phyloP scores from a whole-genome alignment of 1,140 invertebrate species.

The Subanguina moxae region DNA sequence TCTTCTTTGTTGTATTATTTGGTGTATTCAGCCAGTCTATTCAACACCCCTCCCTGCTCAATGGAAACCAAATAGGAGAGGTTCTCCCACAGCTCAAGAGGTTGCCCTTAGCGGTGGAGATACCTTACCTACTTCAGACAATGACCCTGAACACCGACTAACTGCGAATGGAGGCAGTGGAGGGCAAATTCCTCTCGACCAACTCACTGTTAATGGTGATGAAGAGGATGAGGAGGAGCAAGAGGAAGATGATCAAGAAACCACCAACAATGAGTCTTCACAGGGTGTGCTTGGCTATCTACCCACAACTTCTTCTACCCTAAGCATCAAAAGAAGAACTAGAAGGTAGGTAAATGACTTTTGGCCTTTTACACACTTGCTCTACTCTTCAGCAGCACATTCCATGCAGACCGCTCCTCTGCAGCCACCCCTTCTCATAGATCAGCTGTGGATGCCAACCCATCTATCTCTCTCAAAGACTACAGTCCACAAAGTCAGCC shows the following conservation, averaged over 20 bases:
- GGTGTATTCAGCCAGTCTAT: neutral
- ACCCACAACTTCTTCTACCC: neutral
- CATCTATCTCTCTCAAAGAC: too few relatives aligned
- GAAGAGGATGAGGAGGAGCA: neutral
- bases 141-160: too few relatives aligned
- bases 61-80: conserved; percentile 1
- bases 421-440: neutral
- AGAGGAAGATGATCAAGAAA: neutral
- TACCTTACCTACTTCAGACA: neutral
- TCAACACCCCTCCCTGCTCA: neutral
- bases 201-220: neutral
- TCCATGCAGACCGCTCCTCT: neutral
- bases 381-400: too few relatives aligned
- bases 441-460: neutral
- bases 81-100: neutral
- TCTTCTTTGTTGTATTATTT: neutral
- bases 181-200: neutral
- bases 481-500: too few relatives aligned
- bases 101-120: neutral
- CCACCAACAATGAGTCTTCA: neutral
- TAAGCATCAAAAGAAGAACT: neutral
- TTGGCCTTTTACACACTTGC: too few relatives aligned
- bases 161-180: neutral
- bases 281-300: neutral
- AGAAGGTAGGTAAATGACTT: too few relatives aligned